Conservation (phyloP, 1,140 invertebrate genomes). For the Ptiloglossa arizonensis region DNA sequence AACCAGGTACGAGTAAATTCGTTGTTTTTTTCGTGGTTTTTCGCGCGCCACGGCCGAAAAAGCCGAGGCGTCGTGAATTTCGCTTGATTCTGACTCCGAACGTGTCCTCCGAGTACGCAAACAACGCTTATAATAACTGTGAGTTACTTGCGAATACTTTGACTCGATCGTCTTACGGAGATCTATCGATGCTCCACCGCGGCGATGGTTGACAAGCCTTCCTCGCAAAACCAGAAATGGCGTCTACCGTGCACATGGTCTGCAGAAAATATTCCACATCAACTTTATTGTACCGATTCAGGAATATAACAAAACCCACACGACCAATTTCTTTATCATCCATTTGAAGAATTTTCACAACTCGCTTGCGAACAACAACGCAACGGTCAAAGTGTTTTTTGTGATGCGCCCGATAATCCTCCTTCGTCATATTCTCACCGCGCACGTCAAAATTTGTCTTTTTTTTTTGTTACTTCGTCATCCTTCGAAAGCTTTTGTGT, state of each 20-base stretch:
- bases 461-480: slow-evolving; percentile 8
- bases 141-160: slow-evolving; percentile 66
- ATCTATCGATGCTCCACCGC: slow-evolving; percentile 67
- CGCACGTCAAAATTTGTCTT: slow-evolving; percentile 52
- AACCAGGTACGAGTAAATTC: slow-evolving; percentile 77
- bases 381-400: slow-evolving; percentile 53
- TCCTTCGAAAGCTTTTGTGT: neutral
- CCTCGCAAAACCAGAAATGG: slow-evolving; percentile 74
- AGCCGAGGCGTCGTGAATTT: slow-evolving; percentile 61
- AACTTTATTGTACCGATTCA: slow-evolving; percentile 32
- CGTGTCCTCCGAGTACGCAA: slow-evolving; percentile 61
- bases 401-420: slow-evolving; percentile 49
- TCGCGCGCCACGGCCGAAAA: slow-evolving; percentile 70
- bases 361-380: slow-evolving; percentile 47
- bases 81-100: slow-evolving; percentile 56
- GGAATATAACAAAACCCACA: slow-evolving; percentile 28
- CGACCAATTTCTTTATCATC: slow-evolving; percentile 42
- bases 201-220: slow-evolving; percentile 76
- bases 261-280: slow-evolving; percentile 43
- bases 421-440: slow-evolving; percentile 39
- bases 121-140: slow-evolving; percentile 63
- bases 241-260: slow-evolving; percentile 77
- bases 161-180: slow-evolving; percentile 58
- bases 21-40: slow-evolving; percentile 78
- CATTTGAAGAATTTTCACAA: slow-evolving; percentile 33